These are phyloP conservation scores for Phoenicopterus ruber DNA, from an alignment of 2,113 vertebrate genomes.

Conservation along the genomic window DNA sequence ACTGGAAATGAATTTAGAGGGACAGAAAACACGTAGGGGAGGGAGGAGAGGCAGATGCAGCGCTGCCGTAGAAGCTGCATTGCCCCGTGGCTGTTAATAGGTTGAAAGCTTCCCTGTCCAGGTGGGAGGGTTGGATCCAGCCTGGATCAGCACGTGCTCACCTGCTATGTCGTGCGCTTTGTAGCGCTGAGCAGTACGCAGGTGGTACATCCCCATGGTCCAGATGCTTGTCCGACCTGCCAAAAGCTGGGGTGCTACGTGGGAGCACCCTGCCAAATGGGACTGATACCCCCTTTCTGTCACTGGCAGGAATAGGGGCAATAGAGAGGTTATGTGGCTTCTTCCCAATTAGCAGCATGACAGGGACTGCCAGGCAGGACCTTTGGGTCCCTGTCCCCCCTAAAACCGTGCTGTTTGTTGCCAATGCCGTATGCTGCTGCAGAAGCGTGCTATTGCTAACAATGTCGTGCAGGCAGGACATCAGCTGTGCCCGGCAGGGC, in stretches of 20 bases:
- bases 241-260: not conserved
- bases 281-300: not conserved
- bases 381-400: not conserved
- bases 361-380: not conserved
- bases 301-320: not conserved
- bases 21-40: accelerated
- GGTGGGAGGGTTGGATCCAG: not conserved
- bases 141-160: not conserved
- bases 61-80: not conserved
- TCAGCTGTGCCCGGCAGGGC: not conserved
- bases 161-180: accelerated
- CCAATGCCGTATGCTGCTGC: accelerated
- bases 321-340: not conserved
- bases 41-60: not conserved
- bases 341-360: not conserved
- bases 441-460: not conserved
- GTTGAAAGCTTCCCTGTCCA: not conserved
- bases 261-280: not conserved
- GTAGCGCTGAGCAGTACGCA: accelerated
- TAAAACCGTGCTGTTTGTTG: accelerated
- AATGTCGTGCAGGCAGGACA: not conserved
- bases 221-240: not conserved
- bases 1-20: not conserved
- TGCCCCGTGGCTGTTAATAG: not conserved
- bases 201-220: not conserved